These are phyloP conservation scores for Chelonus formosanus DNA, from an alignment of 2,888 invertebrate species.

Conservation along the genomic window DNA sequence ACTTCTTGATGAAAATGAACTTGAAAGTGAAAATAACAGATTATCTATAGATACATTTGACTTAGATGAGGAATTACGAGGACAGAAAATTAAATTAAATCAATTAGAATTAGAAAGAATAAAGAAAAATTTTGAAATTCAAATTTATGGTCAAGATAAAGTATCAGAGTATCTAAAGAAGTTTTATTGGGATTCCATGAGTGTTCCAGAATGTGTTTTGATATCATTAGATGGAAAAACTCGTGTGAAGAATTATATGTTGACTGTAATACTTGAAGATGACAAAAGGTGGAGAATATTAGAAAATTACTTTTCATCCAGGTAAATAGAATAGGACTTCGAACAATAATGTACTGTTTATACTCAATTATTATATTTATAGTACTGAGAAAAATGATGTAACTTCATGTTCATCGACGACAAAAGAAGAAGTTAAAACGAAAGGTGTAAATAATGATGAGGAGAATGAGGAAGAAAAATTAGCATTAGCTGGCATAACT, in stretches of 20 bases:
- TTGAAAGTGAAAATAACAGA: constrained; percentile 67
- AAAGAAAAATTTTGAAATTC: constrained; percentile 66
- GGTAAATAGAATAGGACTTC: too few species aligned
- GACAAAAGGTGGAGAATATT: too few species aligned
- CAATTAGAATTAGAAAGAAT: constrained; percentile 67
- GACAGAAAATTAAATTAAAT: constrained; percentile 56
- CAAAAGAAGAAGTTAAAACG: constrained; percentile 16
- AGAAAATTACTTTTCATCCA: too few species aligned
- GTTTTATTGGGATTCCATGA: constrained; percentile 70
- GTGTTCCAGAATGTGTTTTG: constrained; percentile 62
- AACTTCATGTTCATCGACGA: too few species aligned
- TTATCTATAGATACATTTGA: constrained; percentile 72
- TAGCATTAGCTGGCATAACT: constrained; percentile 38
- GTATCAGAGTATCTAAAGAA: constrained; percentile 69
- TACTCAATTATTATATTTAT: too few species aligned
- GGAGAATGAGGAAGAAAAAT: constrained; percentile 30
- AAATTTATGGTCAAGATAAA: constrained; percentile 69
- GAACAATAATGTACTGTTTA: too few species aligned
- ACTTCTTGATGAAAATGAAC: constrained; percentile 69
- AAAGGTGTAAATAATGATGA: constrained; percentile 26
- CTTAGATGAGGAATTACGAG: constrained; percentile 68
- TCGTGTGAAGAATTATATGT: constrained; percentile 68
- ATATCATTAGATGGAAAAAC: constrained; percentile 63
- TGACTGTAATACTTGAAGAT: too few species aligned
- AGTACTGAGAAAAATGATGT: too few species aligned